A percentile compares a stretch with the other conserved stretches of the same genome.
Evolutionary conservation across 2,113 vertebrate genomes (phyloP).

Genomic region (Artemisiospiza belli): DNA sequence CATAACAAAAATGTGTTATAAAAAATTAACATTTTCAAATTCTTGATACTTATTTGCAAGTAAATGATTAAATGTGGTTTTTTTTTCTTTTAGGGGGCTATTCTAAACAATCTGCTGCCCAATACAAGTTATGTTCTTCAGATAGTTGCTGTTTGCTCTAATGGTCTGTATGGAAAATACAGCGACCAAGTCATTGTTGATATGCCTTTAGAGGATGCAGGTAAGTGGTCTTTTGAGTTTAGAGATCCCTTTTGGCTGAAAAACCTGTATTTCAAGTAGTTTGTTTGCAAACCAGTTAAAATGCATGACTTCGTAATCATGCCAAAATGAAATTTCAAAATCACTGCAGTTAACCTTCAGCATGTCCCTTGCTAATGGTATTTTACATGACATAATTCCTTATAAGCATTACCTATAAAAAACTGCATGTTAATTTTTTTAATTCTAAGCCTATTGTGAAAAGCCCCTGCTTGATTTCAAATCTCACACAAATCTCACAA

Average conservation of each 20-base stretch:
- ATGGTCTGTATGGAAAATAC: slow-evolving; percentile 87
- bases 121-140: slow-evolving; percentile 92
- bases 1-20: not conserved
- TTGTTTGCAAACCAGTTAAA: slow-evolving; percentile 74
- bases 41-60: not conserved
- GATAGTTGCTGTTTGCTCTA: slow-evolving; percentile 92
- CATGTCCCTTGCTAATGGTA: slow-evolving; percentile 37
- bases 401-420: not conserved
- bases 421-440: slow-evolving; percentile 60
- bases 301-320: not conserved
- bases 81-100: slow-evolving; percentile 86
- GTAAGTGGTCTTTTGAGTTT: slow-evolving; percentile 79
- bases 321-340: slow-evolving; percentile 62
- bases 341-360: slow-evolving; percentile 25
- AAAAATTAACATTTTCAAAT: not conserved
- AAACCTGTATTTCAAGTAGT: not conserved
- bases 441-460: slow-evolving; percentile 61
- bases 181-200: slow-evolving; percentile 86
- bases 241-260: not conserved
- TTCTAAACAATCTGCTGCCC: slow-evolving; percentile 86
- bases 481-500: slow-evolving; percentile 56
- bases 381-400: not conserved
- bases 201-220: slow-evolving; percentile 85
- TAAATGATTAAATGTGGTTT: not conserved
- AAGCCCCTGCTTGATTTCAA: slow-evolving; percentile 46